Conservation (phyloP, 2,888 invertebrate species). For the Deilephila elpenor region DNA sequence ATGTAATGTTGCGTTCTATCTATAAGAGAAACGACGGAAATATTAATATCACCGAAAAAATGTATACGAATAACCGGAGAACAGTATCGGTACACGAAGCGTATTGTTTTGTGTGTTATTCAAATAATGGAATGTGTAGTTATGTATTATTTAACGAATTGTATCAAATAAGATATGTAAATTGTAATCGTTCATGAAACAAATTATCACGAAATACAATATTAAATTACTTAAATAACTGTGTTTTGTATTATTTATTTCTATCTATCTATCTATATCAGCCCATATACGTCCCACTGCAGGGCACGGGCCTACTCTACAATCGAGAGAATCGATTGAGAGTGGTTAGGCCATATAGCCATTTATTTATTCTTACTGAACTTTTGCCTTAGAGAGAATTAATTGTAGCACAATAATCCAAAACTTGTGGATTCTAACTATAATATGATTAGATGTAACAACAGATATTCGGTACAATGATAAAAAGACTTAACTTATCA, state of each 20-base stretch:
- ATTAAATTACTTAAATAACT: constrained; percentile 70
- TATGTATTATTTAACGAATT: constrained; percentile 71
- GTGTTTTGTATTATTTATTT: constrained; percentile 51
- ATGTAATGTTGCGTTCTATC: constrained; percentile 58
- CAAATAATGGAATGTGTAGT: constrained; percentile 69
- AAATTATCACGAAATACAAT: constrained; percentile 73
- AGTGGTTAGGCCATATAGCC: no score
- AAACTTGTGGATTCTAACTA: no score
- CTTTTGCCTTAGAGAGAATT: no score
- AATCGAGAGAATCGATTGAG: no score
- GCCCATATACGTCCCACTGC: no score
- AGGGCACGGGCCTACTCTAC: no score
- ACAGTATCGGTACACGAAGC: constrained; percentile 63
- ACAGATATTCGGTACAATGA: no score
- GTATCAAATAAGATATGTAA: constrained; percentile 75
- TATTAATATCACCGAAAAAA: constrained; percentile 59
- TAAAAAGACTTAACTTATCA: no score
- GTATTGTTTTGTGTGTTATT: constrained; percentile 64
- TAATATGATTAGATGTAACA: no score
- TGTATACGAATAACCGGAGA: constrained; percentile 74
- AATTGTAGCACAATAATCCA: no score
- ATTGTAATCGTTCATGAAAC: constrained; percentile 79
- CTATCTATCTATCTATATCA: no score
- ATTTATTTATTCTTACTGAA: no score
- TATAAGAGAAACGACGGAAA: constrained; percentile 68